Conservation (phyloP, 2,113 vertebrate genomes). For the Epinephelus lanceolatus region DNA sequence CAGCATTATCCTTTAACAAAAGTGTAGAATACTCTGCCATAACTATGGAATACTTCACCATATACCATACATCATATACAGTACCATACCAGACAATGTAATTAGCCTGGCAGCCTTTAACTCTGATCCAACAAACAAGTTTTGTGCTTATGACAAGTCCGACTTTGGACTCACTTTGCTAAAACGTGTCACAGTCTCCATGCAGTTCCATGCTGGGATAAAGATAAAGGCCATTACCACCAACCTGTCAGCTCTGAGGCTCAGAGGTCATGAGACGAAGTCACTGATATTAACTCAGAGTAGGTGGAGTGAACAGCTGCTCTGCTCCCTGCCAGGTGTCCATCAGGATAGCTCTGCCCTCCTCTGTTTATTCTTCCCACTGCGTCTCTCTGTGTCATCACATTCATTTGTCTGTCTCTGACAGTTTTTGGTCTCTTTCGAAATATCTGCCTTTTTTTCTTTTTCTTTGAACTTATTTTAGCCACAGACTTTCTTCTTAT, state of each 20-base stretch:
- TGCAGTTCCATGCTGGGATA: conserved; percentile 9
- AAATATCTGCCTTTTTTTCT: neutral
- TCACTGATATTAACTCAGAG: conserved; percentile 28
- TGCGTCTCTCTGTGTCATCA: neutral
- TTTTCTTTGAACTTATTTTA: conserved; percentile 12
- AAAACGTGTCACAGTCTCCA: conserved; percentile 5
- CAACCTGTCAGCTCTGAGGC: conserved; percentile 29
- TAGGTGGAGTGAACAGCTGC: conserved; percentile 33
- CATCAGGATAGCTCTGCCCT: conserved; percentile 11
- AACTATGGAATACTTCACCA: neutral
- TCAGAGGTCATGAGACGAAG: conserved; percentile 41
- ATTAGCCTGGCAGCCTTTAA: neutral
- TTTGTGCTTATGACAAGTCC: neutral
- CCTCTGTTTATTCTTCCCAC: conserved; percentile 5
- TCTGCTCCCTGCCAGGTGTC: conserved; percentile 42
- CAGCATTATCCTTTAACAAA: conserved; percentile 1
- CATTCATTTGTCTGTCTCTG: neutral
- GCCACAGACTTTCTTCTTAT: neutral
- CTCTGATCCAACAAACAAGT: neutral
- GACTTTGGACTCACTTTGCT: conserved; percentile 25
- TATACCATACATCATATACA: too few species aligned
- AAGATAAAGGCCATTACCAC: conserved; percentile 33
- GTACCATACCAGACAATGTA: too few species aligned
- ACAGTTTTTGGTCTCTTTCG: neutral
- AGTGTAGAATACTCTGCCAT: neutral